Evolutionary conservation across 1,140 invertebrate genomes (phyloP).

Genomic region (Drosophila bocqueti): DNA sequence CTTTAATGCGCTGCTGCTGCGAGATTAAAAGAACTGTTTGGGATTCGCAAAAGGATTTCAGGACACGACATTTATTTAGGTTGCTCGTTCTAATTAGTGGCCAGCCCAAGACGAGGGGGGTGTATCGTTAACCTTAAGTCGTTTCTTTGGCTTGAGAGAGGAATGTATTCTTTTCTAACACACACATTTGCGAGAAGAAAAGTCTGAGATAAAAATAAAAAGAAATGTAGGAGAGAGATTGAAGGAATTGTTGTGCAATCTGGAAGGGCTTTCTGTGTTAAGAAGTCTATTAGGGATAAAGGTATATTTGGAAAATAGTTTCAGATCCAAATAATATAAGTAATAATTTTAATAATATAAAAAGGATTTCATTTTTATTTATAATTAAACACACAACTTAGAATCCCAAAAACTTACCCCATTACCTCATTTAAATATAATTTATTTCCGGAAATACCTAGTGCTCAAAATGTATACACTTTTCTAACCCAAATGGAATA

Average conservation of each 20-base stretch:
- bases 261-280: background rate
- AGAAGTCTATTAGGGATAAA: background rate
- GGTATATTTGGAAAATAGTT: too few species aligned
- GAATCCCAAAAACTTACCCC: background rate
- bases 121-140: slow-evolving; percentile 8
- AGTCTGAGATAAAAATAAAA: background rate
- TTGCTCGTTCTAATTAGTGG: slow-evolving; percentile 30
- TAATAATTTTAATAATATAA: background rate
- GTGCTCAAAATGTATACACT: background rate
- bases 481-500: slow-evolving; percentile 7
- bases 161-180: slow-evolving; percentile 6
- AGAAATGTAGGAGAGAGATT: background rate
- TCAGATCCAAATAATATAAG: too few species aligned
- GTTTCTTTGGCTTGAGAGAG: background rate
- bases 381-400: background rate
- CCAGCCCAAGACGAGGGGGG: background rate
- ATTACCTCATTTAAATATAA: slow-evolving; percentile 5
- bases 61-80: slow-evolving; percentile 50
- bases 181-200: background rate
- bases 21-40: slow-evolving; percentile 47
- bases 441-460: too few species aligned
- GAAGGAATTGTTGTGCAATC: slow-evolving; percentile 1
- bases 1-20: slow-evolving; percentile 32
- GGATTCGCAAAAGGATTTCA: slow-evolving; percentile 47
- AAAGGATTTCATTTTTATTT: background rate